Evolutionary conservation across 2,113 vertebrate genomes (phyloP).

Genomic region (Syngnathus typhle): DNA sequence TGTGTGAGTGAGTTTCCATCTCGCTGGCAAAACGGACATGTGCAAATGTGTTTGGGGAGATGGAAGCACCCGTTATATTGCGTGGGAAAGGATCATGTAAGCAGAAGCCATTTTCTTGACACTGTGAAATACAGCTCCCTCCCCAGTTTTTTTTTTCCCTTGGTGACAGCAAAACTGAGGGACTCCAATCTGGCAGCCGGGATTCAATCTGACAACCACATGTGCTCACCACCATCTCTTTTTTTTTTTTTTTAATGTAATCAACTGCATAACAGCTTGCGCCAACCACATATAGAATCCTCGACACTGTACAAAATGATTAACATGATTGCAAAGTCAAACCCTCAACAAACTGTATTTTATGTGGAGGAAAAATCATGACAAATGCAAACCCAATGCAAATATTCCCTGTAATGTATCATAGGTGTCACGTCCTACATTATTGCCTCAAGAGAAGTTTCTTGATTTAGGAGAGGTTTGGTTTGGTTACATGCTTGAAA

Average conservation of each 20-base stretch:
- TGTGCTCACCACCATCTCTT: slow-evolving; percentile 35
- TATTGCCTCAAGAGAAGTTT: slow-evolving; percentile 22
- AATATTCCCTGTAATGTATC: slow-evolving; percentile 31
- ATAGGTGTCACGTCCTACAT: slow-evolving; percentile 6
- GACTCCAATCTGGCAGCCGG: slow-evolving; percentile 49
- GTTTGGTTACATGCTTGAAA: slow-evolving; percentile 9
- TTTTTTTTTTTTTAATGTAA: slow-evolving; percentile 38
- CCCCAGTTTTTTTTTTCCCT: slow-evolving; percentile 35
- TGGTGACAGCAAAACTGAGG: slow-evolving; percentile 33
- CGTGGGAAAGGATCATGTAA: slow-evolving; percentile 13
- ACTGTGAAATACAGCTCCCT: slow-evolving; percentile 48
- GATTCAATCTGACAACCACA: slow-evolving; percentile 62
- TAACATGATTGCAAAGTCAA: slow-evolving; percentile 35
- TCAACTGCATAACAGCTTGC: slow-evolving; percentile 30
- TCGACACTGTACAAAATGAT: slow-evolving; percentile 22
- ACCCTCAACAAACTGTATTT: slow-evolving; percentile 19
- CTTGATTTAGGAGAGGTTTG: slow-evolving; percentile 5
- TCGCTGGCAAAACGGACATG: slow-evolving; percentile 29
- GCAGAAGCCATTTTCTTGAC: slow-evolving; percentile 41
- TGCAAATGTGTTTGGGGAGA: slow-evolving; percentile 43
- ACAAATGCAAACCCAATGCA: background rate
- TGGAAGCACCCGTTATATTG: slow-evolving; percentile 22
- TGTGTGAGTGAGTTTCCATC: slow-evolving; percentile 45
- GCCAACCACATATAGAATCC: slow-evolving; percentile 27
- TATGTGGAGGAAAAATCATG: background rate